These are phyloP conservation scores for Drosophila trapezifrons DNA, from an alignment of 1,140 invertebrate species.

Conservation along the genomic window DNA sequence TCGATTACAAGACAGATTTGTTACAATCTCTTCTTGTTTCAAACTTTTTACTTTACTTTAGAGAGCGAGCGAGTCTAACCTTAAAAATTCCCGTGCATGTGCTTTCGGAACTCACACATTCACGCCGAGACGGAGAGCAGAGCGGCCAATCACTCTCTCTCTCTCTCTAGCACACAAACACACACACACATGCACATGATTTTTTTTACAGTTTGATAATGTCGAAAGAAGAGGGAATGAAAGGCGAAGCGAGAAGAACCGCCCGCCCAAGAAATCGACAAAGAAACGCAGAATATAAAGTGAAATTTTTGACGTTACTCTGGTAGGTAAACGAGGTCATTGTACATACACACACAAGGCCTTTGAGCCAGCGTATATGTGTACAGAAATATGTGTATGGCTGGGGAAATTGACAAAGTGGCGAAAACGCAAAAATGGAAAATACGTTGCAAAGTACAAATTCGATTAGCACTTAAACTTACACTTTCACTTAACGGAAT, in stretches of 20 bases:
- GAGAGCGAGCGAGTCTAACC: conserved; percentile 52
- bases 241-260: conserved; percentile 40
- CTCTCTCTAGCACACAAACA: conserved; percentile 24
- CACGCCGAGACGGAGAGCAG: conserved; percentile 7
- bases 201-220: conserved; percentile 75
- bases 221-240: conserved; percentile 59
- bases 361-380: conserved; percentile 4
- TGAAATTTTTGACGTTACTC: conserved; percentile 74
- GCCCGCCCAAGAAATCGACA: conserved; percentile 50
- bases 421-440: conserved; percentile 11
- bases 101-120: conserved; percentile 30
- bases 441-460: conserved; percentile 17
- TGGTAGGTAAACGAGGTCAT: conserved; percentile 66
- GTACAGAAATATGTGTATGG: not conserved
- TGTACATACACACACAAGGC: conserved; percentile 38
- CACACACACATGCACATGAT: conserved; percentile 39
- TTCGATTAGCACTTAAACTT: conserved; percentile 50
- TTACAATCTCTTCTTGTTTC: conserved; percentile 10
- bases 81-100: conserved; percentile 65
- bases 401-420: conserved; percentile 38
- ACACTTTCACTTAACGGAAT: conserved; percentile 73
- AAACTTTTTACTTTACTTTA: not conserved
- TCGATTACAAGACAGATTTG: conserved; percentile 11
- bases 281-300: conserved; percentile 66
- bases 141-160: conserved; percentile 17